Percentiles rank a stretch among this genome's conserved stretches.
These are phyloP conservation scores for Lycorma delicatula DNA, from an alignment of 1,140 invertebrate species.

Conservation along the genomic window DNA sequence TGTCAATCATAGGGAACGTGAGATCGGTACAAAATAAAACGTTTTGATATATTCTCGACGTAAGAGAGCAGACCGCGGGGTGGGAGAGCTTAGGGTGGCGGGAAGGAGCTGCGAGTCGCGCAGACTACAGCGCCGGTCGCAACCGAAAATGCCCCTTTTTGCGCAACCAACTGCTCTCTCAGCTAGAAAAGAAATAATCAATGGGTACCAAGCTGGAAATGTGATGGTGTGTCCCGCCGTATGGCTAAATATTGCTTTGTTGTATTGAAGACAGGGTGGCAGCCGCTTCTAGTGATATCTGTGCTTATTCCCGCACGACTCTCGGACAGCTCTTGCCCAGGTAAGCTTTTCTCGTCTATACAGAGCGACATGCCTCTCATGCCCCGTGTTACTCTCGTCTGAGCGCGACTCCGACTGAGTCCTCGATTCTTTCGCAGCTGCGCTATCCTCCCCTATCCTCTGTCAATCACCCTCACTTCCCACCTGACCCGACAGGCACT, in stretches of 20 bases:
- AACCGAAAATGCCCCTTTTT: slow-evolving; percentile 19
- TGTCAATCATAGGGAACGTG: slow-evolving; percentile 1
- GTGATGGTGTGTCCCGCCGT: slow-evolving; percentile 9
- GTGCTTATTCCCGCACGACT: neutral
- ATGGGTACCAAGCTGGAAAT: slow-evolving; percentile 18
- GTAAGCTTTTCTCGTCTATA: too few species aligned
- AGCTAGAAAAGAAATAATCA: slow-evolving; percentile 22
- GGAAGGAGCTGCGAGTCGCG: slow-evolving; percentile 7
- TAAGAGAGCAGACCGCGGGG: neutral
- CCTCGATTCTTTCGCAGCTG: too few species aligned
- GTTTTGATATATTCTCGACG: neutral
- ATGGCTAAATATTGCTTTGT: slow-evolving; percentile 18
- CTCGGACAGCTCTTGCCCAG: too few species aligned
- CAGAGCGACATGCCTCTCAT: neutral
- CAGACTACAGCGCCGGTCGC: slow-evolving; percentile 17
- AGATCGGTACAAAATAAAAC: slow-evolving; percentile 2
- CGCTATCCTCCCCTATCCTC: too few species aligned
- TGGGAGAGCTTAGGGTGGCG: neutral
- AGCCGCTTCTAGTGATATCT: neutral
- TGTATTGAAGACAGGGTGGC: slow-evolving; percentile 7
- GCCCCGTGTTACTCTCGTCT: neutral
- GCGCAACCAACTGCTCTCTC: slow-evolving; percentile 21
- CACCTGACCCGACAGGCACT: too few species aligned
- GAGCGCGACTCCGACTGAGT: neutral
- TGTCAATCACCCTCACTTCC: too few species aligned